Base-by-base conservation (phyloP, 2,797 vertebrate genomes). In the Siniperca scherzeri region DNA sequence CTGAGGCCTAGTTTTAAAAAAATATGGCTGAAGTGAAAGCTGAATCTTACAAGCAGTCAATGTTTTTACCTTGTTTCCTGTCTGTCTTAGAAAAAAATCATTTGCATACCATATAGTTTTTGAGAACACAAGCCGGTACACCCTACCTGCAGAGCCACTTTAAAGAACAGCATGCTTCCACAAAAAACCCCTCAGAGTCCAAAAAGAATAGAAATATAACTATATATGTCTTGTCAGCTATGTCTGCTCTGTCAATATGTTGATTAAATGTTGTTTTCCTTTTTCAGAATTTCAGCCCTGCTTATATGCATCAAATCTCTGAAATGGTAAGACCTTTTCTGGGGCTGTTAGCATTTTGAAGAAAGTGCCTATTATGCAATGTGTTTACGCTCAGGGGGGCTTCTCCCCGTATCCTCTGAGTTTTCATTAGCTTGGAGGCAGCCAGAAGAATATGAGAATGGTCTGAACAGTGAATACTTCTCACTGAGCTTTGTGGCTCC, bases 331-430 rank as follows among this genome's bases (percentile, higher is more conserved):
- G 91, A 94, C 92, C 92, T 95, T 94, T 95, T 93, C 88, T 80
- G 88, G 87, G 90, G 94, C 91, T 93, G 91, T 94, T 95, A 94
- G 89, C 93, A 95, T 93, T 94, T 93, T 90, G 85, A 91, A 92
- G 87, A 92, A 91, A 92, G 86, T 88, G 82, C 88, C 87, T 90
- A 92, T 95, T 94, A 93, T 90, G 92, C 92, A 92, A 92, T 80
- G 86, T 95, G 92, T 96, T 94, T 91, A 91, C 65, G 91, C 94
- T 94, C 78, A 78, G 71, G 82, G 88, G 91, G 85, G 87, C 89
- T 91, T 85, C 86, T 85, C 53, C 53, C 76, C 21, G 16, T 65
- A 80, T 91, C 90, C 88, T 87, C 72, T 66, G 80, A 84, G 83
- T 91, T 91, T 93, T 89, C 82, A 91, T 90, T 91, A 89, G 92